These are phyloP conservation scores for Psix sp. DNA, from an alignment of 1,140 invertebrate species.

Conservation along the genomic window DNA sequence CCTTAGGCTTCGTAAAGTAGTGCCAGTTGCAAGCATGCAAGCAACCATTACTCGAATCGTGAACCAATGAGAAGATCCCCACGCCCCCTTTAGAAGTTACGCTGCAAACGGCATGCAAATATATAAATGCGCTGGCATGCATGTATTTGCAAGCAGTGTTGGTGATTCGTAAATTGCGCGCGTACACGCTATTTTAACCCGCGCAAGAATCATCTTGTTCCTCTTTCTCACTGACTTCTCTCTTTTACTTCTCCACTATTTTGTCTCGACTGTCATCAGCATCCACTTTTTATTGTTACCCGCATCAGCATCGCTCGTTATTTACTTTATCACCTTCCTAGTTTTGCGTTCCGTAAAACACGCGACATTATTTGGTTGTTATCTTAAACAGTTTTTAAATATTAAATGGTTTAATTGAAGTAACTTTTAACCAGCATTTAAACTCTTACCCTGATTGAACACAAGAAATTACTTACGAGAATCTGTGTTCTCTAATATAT, in stretches of 20 bases:
- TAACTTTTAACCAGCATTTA: slow-evolving; percentile 10
- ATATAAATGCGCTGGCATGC: slow-evolving; percentile 57
- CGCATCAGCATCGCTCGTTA: slow-evolving; percentile 38
- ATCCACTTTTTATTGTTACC: slow-evolving; percentile 45
- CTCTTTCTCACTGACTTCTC: slow-evolving; percentile 14
- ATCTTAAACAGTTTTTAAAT: slow-evolving; percentile 16
- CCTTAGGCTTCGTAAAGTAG: slow-evolving; percentile 63
- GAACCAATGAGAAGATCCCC: slow-evolving; percentile 76
- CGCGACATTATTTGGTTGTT: slow-evolving; percentile 18
- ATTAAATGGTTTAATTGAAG: slow-evolving; percentile 30
- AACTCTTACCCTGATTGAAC: no score
- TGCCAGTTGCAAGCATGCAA: slow-evolving; percentile 73
- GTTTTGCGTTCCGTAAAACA: slow-evolving; percentile 31
- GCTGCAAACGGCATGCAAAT: slow-evolving; percentile 73
- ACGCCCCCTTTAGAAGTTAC: slow-evolving; percentile 73
- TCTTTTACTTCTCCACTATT: slow-evolving; percentile 23
- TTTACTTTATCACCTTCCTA: slow-evolving; percentile 40
- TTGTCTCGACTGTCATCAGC: slow-evolving; percentile 41
- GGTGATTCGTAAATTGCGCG: slow-evolving; percentile 60
- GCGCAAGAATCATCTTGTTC: slow-evolving; percentile 25
- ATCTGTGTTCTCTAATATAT: no score
- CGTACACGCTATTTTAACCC: slow-evolving; percentile 59
- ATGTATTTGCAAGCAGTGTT: slow-evolving; percentile 44
- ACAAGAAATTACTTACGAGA: no score
- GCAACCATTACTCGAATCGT: slow-evolving; percentile 76